phyloP scores from a whole-genome alignment of 2,113 vertebrate species.

The Psilopogon haemacephalus region DNA sequence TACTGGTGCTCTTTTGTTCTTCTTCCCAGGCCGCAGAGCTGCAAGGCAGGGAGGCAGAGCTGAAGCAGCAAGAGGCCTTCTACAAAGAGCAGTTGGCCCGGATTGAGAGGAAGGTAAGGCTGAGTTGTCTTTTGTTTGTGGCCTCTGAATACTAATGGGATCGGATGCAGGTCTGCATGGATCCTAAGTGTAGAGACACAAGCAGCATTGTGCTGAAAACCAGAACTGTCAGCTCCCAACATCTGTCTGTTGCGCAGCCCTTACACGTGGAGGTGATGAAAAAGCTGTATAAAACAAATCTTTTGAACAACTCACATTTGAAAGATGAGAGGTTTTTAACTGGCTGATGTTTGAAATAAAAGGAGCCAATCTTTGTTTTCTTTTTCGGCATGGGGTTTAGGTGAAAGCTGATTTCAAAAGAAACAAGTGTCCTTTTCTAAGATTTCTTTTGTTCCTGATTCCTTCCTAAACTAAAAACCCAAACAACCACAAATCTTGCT shows the following conservation, averaged over 20 bases:
- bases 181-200: neutral
- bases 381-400: constrained; percentile 23
- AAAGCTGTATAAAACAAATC: neutral
- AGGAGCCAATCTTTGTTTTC: neutral
- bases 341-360: neutral
- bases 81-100: constrained; percentile 86
- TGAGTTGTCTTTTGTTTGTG: neutral
- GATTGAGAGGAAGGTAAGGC: constrained; percentile 88
- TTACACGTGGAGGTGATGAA: neutral
- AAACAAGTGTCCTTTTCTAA: neutral
- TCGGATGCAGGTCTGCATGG: neutral
- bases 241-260: neutral
- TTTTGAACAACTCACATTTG: constrained; percentile 12
- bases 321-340: constrained; percentile 41
- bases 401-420: constrained; percentile 38
- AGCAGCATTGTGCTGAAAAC: neutral
- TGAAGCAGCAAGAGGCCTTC: constrained; percentile 79
- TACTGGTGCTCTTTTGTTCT: constrained; percentile 1
- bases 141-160: neutral
- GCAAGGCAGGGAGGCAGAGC: constrained; percentile 81
- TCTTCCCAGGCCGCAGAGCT: constrained; percentile 79
- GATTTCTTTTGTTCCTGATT: constrained; percentile 51
- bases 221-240: neutral
- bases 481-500: constrained; percentile 45
- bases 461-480: neutral